These are phyloP conservation scores for Siniperca chuatsi DNA, from an alignment of 2,113 vertebrate species.

Conservation along the genomic window DNA sequence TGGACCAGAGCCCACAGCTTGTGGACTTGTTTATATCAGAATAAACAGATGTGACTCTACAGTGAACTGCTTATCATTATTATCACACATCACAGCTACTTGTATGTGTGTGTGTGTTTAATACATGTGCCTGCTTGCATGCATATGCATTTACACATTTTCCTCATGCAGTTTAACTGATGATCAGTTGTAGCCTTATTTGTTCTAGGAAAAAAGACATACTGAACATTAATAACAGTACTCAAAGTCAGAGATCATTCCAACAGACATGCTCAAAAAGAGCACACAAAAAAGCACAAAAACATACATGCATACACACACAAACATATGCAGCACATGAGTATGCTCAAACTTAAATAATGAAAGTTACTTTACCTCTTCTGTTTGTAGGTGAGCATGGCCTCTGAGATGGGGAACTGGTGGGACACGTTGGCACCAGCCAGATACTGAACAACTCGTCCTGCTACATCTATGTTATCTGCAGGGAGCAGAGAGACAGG, in stretches of 20 bases:
- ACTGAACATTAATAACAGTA: constrained; percentile 12
- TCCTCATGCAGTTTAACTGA: constrained; percentile 38
- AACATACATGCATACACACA: constrained; percentile 35
- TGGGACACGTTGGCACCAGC: constrained; percentile 86
- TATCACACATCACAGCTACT: constrained; percentile 2
- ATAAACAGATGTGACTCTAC: constrained; percentile 7
- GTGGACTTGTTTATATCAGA: background rate
- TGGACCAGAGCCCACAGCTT: background rate
- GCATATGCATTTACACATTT: constrained; percentile 33
- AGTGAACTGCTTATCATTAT: background rate
- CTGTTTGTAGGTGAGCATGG: constrained; percentile 88
- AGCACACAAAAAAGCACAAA: constrained; percentile 28
- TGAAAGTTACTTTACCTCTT: constrained; percentile 69
- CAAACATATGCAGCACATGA: constrained; percentile 9
- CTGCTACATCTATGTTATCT: constrained; percentile 81
- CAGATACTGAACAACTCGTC: constrained; percentile 78
- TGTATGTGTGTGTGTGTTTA: background rate
- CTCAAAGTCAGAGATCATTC: constrained; percentile 1
- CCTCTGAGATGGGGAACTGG: constrained; percentile 89
- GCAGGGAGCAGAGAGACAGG: constrained; percentile 32
- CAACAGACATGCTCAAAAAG: constrained; percentile 34
- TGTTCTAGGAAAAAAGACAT: constrained; percentile 1
- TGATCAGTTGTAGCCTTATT: background rate
- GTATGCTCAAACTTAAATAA: background rate
- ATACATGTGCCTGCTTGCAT: constrained; percentile 35